phyloP scores from a whole-genome alignment of 1,140 invertebrate genomes.

The Helicorthomorpha holstii region DNA sequence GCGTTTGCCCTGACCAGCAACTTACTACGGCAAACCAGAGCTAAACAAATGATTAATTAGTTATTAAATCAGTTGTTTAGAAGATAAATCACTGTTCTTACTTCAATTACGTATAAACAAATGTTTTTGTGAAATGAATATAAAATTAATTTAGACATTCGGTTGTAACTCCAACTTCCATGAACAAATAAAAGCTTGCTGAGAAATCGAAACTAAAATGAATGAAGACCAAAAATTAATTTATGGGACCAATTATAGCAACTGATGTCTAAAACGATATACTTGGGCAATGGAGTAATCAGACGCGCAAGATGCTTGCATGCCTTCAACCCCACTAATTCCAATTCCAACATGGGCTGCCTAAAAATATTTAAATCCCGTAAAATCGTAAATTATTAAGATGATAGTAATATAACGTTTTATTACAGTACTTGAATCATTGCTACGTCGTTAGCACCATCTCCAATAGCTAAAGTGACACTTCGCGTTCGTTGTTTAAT shows the following conservation, averaged over 20 bases:
- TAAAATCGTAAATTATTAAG: neutral
- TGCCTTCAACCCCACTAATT: constrained; percentile 94
- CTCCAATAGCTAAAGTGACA: constrained; percentile 91
- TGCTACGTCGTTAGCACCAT: constrained; percentile 98
- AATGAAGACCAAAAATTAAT: constrained; percentile 12
- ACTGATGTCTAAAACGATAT: constrained; percentile 7
- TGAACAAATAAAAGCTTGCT: constrained; percentile 84
- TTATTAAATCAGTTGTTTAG: neutral
- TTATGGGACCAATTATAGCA: neutral
- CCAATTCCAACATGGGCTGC: constrained; percentile 67
- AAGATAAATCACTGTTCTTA: constrained; percentile 12
- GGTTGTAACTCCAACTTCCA: constrained; percentile 94
- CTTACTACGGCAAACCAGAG: constrained; percentile 97
- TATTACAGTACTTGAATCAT: constrained; percentile 85
- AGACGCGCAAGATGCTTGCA: constrained; percentile 94
- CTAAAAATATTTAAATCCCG: constrained; percentile 15
- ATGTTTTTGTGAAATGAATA: constrained; percentile 99
- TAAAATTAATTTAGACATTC: constrained; percentile 93
- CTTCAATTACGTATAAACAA: constrained; percentile 93
- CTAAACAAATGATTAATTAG: constrained; percentile 15
- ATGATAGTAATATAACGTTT: too few relatives aligned
- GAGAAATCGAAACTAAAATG: constrained; percentile 70
- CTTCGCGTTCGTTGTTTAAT: constrained; percentile 68
- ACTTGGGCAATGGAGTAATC: constrained; percentile 89
- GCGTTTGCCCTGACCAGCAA: constrained; percentile 94